Evolutionary conservation across 2,888 invertebrate genomes (phyloP).

Genomic region (Calephelis perditalis): DNA sequence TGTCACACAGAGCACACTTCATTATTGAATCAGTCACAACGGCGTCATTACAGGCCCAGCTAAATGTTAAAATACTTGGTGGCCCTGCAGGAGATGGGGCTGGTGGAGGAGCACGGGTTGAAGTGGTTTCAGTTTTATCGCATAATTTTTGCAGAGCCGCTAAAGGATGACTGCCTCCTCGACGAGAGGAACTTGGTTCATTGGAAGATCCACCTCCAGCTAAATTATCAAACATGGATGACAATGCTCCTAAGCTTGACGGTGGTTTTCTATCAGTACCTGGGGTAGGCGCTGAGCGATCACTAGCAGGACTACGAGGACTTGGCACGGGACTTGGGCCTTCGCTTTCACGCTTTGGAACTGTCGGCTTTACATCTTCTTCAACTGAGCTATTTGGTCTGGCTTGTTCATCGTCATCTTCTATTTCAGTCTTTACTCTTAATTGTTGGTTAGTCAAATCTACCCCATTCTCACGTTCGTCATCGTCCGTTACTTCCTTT

Average conservation of each 20-base stretch:
- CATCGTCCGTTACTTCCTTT: slow-evolving; percentile 74
- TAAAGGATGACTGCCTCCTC: slow-evolving; percentile 90
- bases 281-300: slow-evolving; percentile 85
- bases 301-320: slow-evolving; percentile 87
- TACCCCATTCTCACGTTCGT: slow-evolving; percentile 69
- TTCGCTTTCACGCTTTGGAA: slow-evolving; percentile 74
- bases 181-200: slow-evolving; percentile 79
- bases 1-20: slow-evolving; percentile 97
- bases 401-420: slow-evolving; percentile 79
- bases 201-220: slow-evolving; percentile 76
- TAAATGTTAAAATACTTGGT: slow-evolving; percentile 92
- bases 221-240: slow-evolving; percentile 93
- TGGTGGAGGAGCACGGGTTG: slow-evolving; percentile 74
- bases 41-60: slow-evolving; percentile 96
- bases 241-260: slow-evolving; percentile 88
- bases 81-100: slow-evolving; percentile 82
- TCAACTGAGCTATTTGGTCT: slow-evolving; percentile 57
- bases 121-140: slow-evolving; percentile 93
- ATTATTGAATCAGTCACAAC: slow-evolving; percentile 93
- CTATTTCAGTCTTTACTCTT: slow-evolving; percentile 81
- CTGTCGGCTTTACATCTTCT: slow-evolving; percentile 55
- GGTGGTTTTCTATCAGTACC: slow-evolving; percentile 80
- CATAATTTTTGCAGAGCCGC: slow-evolving; percentile 97
- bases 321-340: slow-evolving; percentile 78
- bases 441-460: slow-evolving; percentile 66